Evolutionary conservation across 2,113 vertebrate genomes (phyloP).

Genomic region (Cygnus atratus): DNA sequence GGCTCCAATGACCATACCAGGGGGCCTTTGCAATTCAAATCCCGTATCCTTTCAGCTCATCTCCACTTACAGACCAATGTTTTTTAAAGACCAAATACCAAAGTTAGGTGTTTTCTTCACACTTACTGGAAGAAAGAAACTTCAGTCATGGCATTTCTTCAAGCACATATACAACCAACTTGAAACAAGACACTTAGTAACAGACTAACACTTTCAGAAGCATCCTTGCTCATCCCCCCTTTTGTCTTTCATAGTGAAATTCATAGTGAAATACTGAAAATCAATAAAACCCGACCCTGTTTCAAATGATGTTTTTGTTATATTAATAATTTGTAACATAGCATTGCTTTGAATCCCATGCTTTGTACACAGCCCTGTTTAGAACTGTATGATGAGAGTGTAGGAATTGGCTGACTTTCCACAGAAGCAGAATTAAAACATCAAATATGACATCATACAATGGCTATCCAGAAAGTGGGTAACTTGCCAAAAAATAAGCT

Average conservation of each 20-base stretch:
- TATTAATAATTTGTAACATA: constrained; percentile 28
- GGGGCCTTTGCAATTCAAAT: not conserved
- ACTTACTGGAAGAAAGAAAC: not conserved
- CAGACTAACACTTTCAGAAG: not conserved
- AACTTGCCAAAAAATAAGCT: not conserved
- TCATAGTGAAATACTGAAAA: no score
- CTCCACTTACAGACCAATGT: not conserved
- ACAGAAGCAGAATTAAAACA: constrained; percentile 27
- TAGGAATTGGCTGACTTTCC: constrained; percentile 40
- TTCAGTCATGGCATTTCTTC: not conserved
- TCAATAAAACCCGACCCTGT: no score
- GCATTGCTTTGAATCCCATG: constrained; percentile 3
- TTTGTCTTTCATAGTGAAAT: not conserved
- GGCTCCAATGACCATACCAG: not conserved
- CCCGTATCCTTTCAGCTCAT: not conserved
- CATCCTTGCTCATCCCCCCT: not conserved
- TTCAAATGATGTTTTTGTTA: not conserved
- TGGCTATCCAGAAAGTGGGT: not conserved
- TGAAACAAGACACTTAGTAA: not conserved
- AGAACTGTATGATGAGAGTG: constrained; percentile 10
- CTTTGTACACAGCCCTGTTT: constrained; percentile 21
- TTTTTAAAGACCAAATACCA: not conserved
- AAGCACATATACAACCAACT: not conserved
- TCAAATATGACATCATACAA: constrained; percentile 28
- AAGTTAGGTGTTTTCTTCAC: not conserved